Evolutionary conservation across 2,888 invertebrate species (phyloP).

Genomic region (Stenchaetothrips biformis): DNA sequence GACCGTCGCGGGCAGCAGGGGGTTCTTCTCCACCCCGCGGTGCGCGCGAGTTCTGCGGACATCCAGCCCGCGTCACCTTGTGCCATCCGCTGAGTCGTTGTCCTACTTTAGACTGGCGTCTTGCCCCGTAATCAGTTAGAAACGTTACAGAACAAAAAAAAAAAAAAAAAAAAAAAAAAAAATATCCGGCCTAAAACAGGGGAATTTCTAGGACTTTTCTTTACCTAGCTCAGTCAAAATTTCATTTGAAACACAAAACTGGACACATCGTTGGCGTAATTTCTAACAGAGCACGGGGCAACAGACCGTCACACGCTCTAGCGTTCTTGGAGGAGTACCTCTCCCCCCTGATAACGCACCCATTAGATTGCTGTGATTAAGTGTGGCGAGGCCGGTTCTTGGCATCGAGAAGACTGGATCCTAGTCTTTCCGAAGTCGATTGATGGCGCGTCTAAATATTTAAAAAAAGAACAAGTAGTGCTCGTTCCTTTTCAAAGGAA

Average conservation of each 20-base stretch:
- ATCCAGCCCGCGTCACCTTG: not conserved
- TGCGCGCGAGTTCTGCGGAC: not conserved
- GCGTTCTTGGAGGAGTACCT: not conserved
- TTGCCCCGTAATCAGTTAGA: not conserved
- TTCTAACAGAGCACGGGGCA: not conserved
- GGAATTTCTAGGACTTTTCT: too few relatives aligned
- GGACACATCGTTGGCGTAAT: not conserved
- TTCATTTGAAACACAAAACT: too few relatives aligned
- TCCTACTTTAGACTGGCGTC: not conserved
- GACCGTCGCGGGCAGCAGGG: not conserved
- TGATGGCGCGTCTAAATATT: not conserved
- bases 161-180: not conserved
- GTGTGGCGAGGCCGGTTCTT: not conserved
- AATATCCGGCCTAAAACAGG: too few relatives aligned
- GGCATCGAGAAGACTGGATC: conserved; percentile 11
- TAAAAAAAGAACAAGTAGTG: not conserved
- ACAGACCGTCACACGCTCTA: not conserved
- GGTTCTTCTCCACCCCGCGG: not conserved
- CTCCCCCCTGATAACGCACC: not conserved
- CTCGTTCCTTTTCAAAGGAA: not conserved
- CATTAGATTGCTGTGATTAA: not conserved
- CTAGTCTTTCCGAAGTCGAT: conserved; percentile 18
- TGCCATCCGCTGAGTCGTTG: not conserved
- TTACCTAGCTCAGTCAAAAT: too few relatives aligned
- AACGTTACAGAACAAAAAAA: not conserved